phyloP scores from a whole-genome alignment of 2,113 vertebrate genomes.

The Mirza zaza region DNA sequence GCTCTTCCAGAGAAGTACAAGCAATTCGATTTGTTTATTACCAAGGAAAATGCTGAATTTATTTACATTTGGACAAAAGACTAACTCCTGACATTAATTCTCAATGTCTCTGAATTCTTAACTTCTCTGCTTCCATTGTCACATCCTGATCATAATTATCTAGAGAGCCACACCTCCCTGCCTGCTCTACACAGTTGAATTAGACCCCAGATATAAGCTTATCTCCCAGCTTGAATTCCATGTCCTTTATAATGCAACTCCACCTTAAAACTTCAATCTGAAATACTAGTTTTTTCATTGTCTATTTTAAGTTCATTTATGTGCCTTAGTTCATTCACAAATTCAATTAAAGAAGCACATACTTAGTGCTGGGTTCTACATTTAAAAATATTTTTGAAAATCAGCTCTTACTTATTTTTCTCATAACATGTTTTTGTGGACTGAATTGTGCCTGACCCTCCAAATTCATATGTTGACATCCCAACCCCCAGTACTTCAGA shows the following conservation, averaged over 20 bases:
- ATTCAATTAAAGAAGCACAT: neutral
- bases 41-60: neutral
- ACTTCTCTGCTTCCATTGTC: neutral
- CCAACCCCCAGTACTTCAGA: neutral
- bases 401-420: neutral
- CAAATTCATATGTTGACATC: neutral
- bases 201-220: neutral
- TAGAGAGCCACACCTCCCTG: neutral
- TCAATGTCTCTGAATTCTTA: neutral
- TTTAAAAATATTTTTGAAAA: neutral
- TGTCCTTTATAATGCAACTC: neutral
- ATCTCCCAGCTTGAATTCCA: neutral
- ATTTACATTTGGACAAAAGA: neutral
- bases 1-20: constrained; percentile 3
- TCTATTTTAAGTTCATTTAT: neutral
- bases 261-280: neutral
- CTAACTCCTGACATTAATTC: neutral
- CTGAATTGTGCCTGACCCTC: neutral
- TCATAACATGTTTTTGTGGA: neutral
- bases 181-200: neutral
- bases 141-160: neutral
- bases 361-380: neutral
- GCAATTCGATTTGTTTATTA: neutral
- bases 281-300: neutral
- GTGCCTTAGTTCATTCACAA: neutral